Base-by-base conservation (phyloP, 1,140 invertebrate genomes). In the Cotesia chilonis region DNA sequence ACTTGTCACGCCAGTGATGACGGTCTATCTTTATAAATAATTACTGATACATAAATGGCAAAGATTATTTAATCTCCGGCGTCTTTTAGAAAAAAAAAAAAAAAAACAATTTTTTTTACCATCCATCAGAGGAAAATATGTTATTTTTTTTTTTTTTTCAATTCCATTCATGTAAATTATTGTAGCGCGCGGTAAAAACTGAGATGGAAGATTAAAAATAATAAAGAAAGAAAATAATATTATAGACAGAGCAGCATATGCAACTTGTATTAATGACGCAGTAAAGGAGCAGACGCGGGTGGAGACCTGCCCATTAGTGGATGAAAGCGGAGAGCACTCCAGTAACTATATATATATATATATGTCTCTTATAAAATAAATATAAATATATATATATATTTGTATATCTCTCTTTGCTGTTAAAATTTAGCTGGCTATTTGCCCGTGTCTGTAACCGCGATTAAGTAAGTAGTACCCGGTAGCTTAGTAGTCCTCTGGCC, bases 161-260 rank as follows among this genome's bases (percentile, higher is more conserved):
- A 87, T 87, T 85, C 81, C 83, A 87, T 87, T 87, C 85, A 87
- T 84, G 84, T 84, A 85, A 87, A 87, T 87, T 87, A 86, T 87
- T 87, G 85, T 87, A 87, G 86, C 85, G 85, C 81, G 84, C 81
- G 75, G 28, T 28, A 28, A 28, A 28, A 28, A 28, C 28, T 28
- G 28, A 28, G 28, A 28, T 28, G 28, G 28, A 28, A 47, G 41
- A 9, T 47, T 47, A 47, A 47, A 47, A 47, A 47, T 47, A 28
- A 28, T 47, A 47, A 10, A 47, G 41, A 47, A 10, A 47, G 41
- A 47, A 47, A 47, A 6, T 47, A 47, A 47, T 47, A 47, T 47
- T 47, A 47, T 6, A 47, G 10, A 9, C 6, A 47, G 41, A 47
- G 84, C 85, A 83, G 41, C 10, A 86, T 87, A 82, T 85, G 85